Base-by-base conservation (phyloP, 2,113 vertebrate species). In the Xiphophorus hellerii region DNA sequence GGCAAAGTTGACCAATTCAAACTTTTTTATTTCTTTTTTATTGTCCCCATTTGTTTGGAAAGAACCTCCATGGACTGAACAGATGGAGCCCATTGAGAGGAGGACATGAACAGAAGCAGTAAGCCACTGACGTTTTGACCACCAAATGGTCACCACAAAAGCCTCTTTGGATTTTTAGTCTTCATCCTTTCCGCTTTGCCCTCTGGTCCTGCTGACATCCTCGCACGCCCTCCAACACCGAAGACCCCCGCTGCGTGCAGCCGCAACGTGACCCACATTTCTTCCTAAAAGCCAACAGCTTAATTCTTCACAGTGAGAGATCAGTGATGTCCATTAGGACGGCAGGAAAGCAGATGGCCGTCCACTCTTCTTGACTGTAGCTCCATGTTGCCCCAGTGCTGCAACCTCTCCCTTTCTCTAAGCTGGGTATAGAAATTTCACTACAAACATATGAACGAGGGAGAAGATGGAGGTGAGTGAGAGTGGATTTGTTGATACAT, bases 271-370 rank as follows among this genome's bases (percentile, higher is more conserved):
- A 88, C 81, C 88, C 82, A 87, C 72, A 88, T 91, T 79, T 42
- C 35, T 31, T 77, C 77, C 84, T 91, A 87, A 93, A 93, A 90
- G 81, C 88, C 74, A 78, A 73, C 77, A 78, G 70, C 90, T 87
- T 92, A 87, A 91, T 81, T 88, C 85, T 89, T 81, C 66, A 33
- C 51, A 60, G 51, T 60, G 66, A 82, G 76, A 91, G 90, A 89
- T 90, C 87, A 90, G 83, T 30, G 82, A 74, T 73, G 83, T 86
- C 86, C 91, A 89, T 90, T 91, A 90, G 78, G 77, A 73, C 62
- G 30, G 85, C 79, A 81, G 67, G 78, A 7, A 8, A 66, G 88
- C 92, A 93, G 92, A 93, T 93, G 92, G 92, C 62, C 71, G 60
- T 74, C 83, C 73, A 13, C 66, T 69, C 77, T 70, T 78, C 48